Conservation (phyloP, 1,140 invertebrate genomes). For the Drosophila guanche region DNA sequence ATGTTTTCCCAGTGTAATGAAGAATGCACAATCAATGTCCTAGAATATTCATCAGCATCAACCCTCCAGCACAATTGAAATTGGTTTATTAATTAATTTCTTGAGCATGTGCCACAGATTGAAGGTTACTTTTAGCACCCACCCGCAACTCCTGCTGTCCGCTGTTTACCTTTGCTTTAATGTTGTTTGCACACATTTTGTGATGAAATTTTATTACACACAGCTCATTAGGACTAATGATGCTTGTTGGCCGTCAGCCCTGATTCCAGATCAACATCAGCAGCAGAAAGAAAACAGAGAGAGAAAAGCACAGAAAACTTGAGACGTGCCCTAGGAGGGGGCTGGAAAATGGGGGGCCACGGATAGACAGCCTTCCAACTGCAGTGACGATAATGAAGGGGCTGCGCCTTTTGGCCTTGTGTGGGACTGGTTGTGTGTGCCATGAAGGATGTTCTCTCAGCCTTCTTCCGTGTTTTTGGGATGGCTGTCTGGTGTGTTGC, state of each 20-base stretch:
- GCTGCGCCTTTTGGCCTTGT: conserved; percentile 23
- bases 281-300: neutral
- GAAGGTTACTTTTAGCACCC: conserved; percentile 6
- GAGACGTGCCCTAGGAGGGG: conserved; percentile 13
- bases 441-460: conserved; percentile 2
- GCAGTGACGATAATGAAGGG: conserved; percentile 46
- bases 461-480: conserved; percentile 4
- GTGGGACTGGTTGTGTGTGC: neutral
- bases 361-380: conserved; percentile 1
- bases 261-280: conserved; percentile 27
- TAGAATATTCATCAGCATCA: conserved; percentile 3
- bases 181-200: conserved; percentile 58
- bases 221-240: conserved; percentile 78
- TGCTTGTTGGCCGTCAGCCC: conserved; percentile 68
- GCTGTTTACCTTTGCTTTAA: conserved; percentile 20
- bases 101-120: conserved; percentile 8
- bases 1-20: too few relatives aligned
- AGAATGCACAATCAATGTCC: neutral
- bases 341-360: conserved; percentile 2
- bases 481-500: conserved; percentile 46
- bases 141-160: neutral
- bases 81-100: conserved; percentile 70
- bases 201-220: conserved; percentile 74
- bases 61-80: conserved; percentile 45
- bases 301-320: conserved; percentile 26